A percentile compares a stretch with the other conserved stretches of the same genome.
Conservation (phyloP, 2,888 invertebrate species). For the Ornithoptera priamus region DNA sequence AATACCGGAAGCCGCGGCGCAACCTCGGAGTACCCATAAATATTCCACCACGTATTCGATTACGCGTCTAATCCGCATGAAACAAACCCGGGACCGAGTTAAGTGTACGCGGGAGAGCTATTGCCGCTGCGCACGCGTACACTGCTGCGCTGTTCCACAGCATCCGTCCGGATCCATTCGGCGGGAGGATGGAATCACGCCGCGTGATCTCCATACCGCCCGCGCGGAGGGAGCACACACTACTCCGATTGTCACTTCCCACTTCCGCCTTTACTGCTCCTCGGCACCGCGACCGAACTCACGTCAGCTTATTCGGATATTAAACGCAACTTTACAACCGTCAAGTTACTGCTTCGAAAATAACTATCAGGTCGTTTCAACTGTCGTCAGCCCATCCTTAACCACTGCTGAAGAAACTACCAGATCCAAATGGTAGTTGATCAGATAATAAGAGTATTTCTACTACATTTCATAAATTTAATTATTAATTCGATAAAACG, state of each 20-base stretch:
- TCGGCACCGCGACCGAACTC: constrained; percentile 46
- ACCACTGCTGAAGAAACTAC: too few species aligned
- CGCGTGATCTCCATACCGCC: constrained; percentile 52
- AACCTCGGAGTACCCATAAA: neutral
- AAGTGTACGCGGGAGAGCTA: constrained; percentile 29
- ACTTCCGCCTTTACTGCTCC: constrained; percentile 62
- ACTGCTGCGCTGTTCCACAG: constrained; percentile 36
- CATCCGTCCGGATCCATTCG: constrained; percentile 48
- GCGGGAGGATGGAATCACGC: constrained; percentile 49
- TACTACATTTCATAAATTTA: too few species aligned
- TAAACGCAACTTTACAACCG: neutral
- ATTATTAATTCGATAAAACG: too few species aligned
- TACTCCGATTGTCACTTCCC: constrained; percentile 52
- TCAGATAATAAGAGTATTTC: too few species aligned
- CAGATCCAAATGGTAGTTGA: too few species aligned
- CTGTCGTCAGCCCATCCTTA: too few species aligned
- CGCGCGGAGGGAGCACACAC: constrained; percentile 45
- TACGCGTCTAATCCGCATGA: constrained; percentile 25
- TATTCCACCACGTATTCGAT: constrained; percentile 26
- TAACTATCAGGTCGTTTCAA: too few species aligned
- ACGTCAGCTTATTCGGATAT: constrained; percentile 34
- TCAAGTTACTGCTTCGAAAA: too few species aligned
- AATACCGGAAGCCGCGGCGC: neutral
- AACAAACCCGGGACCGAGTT: constrained; percentile 19
- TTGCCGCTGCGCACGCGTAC: constrained; percentile 28